Base-by-base conservation (phyloP, 2,797 vertebrate genomes). In the Zalophus californianus region DNA sequence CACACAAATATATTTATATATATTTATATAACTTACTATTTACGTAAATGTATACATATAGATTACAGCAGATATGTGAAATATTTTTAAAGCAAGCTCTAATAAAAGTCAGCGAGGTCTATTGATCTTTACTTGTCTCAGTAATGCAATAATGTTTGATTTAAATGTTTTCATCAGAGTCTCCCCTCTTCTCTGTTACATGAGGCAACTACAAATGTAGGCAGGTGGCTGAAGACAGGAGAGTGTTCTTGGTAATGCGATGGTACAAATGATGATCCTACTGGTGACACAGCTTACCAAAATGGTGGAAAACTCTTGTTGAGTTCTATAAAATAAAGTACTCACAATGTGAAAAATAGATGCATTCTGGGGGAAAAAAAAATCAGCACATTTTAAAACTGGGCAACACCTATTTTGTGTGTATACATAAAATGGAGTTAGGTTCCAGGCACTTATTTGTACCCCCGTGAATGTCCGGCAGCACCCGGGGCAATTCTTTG, bases 111-210 rank as follows among this genome's bases (percentile, higher is more conserved):
- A 96, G 0, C 29, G 25, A 95, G 38, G 14, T 77, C 66, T 75
- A 41, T 2, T 86, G 72, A 86, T 14, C 27, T 83, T 68, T 12
- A 56, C 20, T 23, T 62, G 48, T 60, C 50, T 89, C 52, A 56
- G 38, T 60, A 90, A 92, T 78, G 86, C 72, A 89, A 96, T 66
- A 58, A 50, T 62, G 9, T n/a, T 86, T 73, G 16, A 50, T 93
- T 64, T 44, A 54, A 73, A 10, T 52, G 14, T 48, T 4, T 52
- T 60, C 79, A 77, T 60, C 27, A 10, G 21, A 92, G 29, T 56
- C 44, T 87, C 25, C 18, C 16, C 35, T 72, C 38, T 80, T 6
- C 32, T 78, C 48, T 54, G 7, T 56, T 35, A 70, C 4, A 64
- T 44, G 27, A 29, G 32, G 56, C 20, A 52, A 48, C 27, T 60